A percentile compares a stretch with the other conserved stretches of the same genome.
Evolutionary conservation across 2,888 invertebrate species (phyloP).

Genomic region (Prosopocoilus inquinatus): DNA sequence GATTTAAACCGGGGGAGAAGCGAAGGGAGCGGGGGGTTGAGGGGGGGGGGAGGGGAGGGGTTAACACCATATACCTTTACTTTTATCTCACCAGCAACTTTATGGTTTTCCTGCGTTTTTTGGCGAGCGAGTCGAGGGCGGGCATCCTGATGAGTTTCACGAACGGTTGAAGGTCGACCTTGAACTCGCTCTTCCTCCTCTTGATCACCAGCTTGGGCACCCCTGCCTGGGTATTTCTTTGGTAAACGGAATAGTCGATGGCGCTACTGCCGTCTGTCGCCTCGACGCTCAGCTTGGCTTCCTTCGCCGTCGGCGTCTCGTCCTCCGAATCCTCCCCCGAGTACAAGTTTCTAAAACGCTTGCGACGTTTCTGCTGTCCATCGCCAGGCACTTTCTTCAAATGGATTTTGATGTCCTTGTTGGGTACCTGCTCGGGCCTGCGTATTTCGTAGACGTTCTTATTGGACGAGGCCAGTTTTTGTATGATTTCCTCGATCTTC

Average conservation of each 20-base stretch:
- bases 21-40: background rate
- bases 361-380: constrained; percentile 13
- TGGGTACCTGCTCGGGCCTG: background rate
- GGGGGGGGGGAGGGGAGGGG: background rate
- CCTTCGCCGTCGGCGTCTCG: constrained; percentile 5
- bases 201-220: constrained; percentile 27
- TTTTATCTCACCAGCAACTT: background rate
- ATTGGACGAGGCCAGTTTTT: constrained; percentile 4
- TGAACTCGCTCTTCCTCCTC: constrained; percentile 24
- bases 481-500: constrained; percentile 12
- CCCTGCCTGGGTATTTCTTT: constrained; percentile 24
- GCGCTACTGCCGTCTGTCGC: background rate
- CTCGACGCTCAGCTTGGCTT: background rate
- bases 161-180: constrained; percentile 21
- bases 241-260: constrained; percentile 25
- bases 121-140: constrained; percentile 25
- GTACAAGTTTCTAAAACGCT: constrained; percentile 27
- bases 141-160: constrained; percentile 22
- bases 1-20: background rate
- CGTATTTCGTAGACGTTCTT: constrained; percentile 3
- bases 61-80: background rate
- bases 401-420: constrained; percentile 8
- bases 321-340: constrained; percentile 25
- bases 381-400: constrained; percentile 7
- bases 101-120: constrained; percentile 7